Evolutionary conservation across 2,797 vertebrate genomes (phyloP).

Genomic region (Microcaecilia unicolor): DNA sequence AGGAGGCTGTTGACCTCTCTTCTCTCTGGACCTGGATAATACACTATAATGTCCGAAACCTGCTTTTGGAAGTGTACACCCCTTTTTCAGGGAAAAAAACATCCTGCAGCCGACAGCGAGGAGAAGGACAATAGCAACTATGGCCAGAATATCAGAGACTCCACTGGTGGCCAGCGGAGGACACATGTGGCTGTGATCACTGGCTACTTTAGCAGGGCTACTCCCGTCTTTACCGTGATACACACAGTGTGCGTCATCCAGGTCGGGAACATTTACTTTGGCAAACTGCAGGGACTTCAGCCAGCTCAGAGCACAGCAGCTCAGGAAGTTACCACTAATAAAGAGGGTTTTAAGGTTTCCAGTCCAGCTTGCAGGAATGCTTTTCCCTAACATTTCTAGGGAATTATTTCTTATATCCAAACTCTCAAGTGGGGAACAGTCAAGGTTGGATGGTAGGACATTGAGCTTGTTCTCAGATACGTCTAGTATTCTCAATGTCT

Average conservation of each 20-base stretch:
- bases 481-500: slow-evolving; percentile 11
- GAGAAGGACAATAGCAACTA: neutral
- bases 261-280: slow-evolving; percentile 6
- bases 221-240: slow-evolving; percentile 1
- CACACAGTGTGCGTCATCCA: neutral
- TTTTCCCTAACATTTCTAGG: neutral
- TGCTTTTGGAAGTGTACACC: fast-evolving
- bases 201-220: neutral
- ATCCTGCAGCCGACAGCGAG: neutral
- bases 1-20: too few relatives aligned
- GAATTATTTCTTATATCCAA: slow-evolving; percentile 15
- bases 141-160: neutral
- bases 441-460: slow-evolving; percentile 2
- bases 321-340: slow-evolving; percentile 28
- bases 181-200: slow-evolving; percentile 1
- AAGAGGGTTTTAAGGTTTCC: slow-evolving; percentile 7
- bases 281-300: slow-evolving; percentile 6
- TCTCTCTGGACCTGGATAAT: too few relatives aligned
- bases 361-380: neutral
- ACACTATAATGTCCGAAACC: too few relatives aligned
- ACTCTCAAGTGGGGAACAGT: slow-evolving; percentile 7
- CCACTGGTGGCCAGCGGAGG: neutral
- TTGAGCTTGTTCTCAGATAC: slow-evolving; percentile 12
- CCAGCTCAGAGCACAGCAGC: slow-evolving; percentile 34
- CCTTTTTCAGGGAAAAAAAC: slow-evolving; percentile 9